Conservation (phyloP, 1,140 invertebrate genomes). For the Euschistus heros region DNA sequence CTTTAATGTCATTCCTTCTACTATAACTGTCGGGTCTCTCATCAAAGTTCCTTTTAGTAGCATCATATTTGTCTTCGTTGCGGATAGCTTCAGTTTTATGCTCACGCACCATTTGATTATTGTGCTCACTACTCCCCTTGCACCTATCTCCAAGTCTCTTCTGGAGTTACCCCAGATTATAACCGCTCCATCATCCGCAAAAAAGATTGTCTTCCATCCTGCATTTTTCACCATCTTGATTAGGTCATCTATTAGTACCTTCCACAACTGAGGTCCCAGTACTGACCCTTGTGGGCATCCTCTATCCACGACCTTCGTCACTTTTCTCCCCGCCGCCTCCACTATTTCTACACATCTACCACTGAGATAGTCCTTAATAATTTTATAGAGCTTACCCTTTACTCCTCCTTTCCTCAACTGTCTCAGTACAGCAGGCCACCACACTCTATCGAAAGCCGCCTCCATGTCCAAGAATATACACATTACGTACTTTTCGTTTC, state of each 20-base stretch:
- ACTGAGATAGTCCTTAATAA: neutral
- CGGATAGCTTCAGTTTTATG: neutral
- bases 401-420: neutral
- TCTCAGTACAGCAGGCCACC: neutral
- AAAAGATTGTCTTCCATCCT: neutral
- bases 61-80: neutral
- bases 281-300: neutral
- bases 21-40: neutral
- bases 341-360: neutral
- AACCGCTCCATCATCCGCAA: neutral
- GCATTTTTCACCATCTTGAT: neutral
- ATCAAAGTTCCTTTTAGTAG: neutral
- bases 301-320: neutral
- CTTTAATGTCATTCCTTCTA: neutral
- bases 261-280: neutral
- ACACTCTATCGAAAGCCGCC: neutral
- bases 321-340: neutral
- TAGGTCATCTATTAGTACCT: neutral
- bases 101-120: neutral
- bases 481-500: neutral
- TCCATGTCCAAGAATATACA: neutral
- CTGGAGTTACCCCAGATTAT: neutral
- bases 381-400: neutral
- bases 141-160: neutral
- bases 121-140: neutral